Evolutionary conservation across 23 tunicate genomes (phyloP).

Genomic region (Clavelina lepadiformis): DNA sequence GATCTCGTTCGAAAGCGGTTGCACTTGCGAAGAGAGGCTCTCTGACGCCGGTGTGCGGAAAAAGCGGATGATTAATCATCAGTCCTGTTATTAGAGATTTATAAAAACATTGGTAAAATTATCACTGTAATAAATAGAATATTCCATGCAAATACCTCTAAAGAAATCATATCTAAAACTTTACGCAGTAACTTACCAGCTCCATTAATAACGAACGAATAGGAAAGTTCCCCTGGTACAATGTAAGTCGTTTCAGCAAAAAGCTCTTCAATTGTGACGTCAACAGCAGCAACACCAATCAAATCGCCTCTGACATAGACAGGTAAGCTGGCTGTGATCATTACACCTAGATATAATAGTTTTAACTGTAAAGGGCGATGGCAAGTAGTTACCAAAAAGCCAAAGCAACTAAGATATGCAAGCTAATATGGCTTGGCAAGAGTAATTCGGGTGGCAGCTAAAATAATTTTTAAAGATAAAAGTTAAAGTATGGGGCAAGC

Average conservation of each 20-base stretch:
- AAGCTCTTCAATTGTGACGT: constrained; percentile 59
- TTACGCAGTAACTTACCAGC: constrained; percentile 46
- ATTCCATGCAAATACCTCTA: not conserved
- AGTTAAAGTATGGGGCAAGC: too few species aligned
- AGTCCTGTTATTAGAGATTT: constrained; percentile 23
- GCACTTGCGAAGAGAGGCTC: constrained; percentile 21
- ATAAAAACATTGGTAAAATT: not conserved
- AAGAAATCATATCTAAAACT: too few species aligned
- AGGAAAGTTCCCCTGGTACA: constrained; percentile 48
- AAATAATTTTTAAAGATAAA: too few species aligned
- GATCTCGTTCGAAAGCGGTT: constrained; percentile 32
- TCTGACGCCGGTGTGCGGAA: constrained; percentile 10
- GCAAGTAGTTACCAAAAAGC: too few species aligned
- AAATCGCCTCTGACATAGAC: constrained; percentile 12
- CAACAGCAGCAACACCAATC: constrained; percentile 67
- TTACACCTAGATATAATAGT: constrained; percentile 11
- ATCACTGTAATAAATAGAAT: not conserved
- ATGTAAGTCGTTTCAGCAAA: constrained; percentile 63
- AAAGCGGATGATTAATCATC: constrained; percentile 51
- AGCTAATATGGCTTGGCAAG: too few species aligned
- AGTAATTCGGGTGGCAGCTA: too few species aligned
- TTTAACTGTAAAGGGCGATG: too few species aligned
- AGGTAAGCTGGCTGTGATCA: constrained; percentile 9
- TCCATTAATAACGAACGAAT: constrained; percentile 49
- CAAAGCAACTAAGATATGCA: too few species aligned